phyloP scores from a whole-genome alignment of 2,888 invertebrate genomes.

The Phyllotreta cruciferae region DNA sequence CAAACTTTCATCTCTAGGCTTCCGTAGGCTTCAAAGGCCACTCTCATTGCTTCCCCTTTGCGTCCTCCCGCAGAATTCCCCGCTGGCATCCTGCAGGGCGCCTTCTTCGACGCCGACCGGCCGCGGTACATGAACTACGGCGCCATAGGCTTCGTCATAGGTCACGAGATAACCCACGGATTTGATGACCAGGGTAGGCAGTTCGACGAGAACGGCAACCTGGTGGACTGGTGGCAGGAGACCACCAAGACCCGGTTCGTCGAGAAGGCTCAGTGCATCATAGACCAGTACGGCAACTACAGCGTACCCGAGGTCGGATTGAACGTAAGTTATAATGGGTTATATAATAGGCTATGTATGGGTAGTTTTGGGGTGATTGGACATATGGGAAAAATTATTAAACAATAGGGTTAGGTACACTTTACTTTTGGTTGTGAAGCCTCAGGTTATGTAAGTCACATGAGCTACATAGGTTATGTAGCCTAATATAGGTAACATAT shows the following conservation, averaged over 20 bases:
- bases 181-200: slow-evolving; percentile 91
- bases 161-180: slow-evolving; percentile 91
- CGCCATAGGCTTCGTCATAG: slow-evolving; percentile 89
- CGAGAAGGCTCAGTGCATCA: slow-evolving; percentile 87
- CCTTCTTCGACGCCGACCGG: slow-evolving; percentile 87
- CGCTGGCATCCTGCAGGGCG: slow-evolving; percentile 91
- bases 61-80: slow-evolving; percentile 76
- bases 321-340: slow-evolving; percentile 66
- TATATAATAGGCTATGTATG: neutral
- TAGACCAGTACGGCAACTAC: slow-evolving; percentile 92
- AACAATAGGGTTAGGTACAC: too few relatives aligned
- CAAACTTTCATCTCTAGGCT: neutral
- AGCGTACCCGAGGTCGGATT: slow-evolving; percentile 78
- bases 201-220: slow-evolving; percentile 90
- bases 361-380: neutral
- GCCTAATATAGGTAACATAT: too few relatives aligned
- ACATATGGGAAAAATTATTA: too few relatives aligned
- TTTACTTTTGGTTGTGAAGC: too few relatives aligned
- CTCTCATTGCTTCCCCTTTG: neutral
- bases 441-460: too few relatives aligned
- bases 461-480: too few relatives aligned
- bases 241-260: slow-evolving; percentile 83
- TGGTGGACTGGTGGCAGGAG: slow-evolving; percentile 92
- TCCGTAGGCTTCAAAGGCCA: neutral
- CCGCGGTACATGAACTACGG: slow-evolving; percentile 93